These are phyloP conservation scores for Poeciliopsis occidentalis DNA, from an alignment of 2,113 vertebrate genomes.

Conservation along the genomic window DNA sequence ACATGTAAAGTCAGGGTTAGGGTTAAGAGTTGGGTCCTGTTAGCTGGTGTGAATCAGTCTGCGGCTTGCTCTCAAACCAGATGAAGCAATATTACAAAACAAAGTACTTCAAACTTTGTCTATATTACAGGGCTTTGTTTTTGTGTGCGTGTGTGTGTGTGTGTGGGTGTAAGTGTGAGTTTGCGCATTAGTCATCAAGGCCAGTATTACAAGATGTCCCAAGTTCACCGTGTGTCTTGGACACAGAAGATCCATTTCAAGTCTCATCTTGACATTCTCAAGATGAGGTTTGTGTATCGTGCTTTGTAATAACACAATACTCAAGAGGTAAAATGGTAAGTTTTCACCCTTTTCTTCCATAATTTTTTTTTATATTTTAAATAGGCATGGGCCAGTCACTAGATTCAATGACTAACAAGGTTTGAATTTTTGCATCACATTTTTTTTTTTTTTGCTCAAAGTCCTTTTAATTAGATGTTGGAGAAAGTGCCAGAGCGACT, in stretches of 20 bases:
- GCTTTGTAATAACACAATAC: conserved; percentile 38
- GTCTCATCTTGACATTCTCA: conserved; percentile 63
- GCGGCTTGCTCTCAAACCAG: conserved; percentile 66
- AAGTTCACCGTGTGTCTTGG: conserved; percentile 49
- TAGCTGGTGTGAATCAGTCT: conserved; percentile 78
- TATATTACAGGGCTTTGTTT: conserved; percentile 61
- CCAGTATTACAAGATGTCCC: conserved; percentile 45
- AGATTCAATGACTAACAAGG: not conserved
- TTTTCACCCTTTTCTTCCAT: conserved; percentile 2
- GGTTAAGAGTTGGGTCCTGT: conserved; percentile 57
- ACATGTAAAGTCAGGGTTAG: conserved; percentile 58
- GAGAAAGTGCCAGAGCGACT: not conserved
- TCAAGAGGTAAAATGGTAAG: conserved; percentile 19
- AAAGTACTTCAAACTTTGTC: conserved; percentile 45
- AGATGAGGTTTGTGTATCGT: conserved; percentile 14
- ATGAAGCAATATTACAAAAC: conserved; percentile 63
- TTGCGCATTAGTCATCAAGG: conserved; percentile 30
- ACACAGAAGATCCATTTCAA: conserved; percentile 50
- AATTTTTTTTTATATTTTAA: not conserved
- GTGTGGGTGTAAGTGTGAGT: conserved; percentile 12
- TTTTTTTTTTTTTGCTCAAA: too few relatives aligned
- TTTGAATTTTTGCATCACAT: too few relatives aligned
- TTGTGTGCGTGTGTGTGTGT: conserved; percentile 23
- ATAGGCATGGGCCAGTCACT: not conserved
- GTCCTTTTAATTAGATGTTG: too few relatives aligned